These are phyloP conservation scores for Neoaliturus tenellus DNA, from an alignment of 2,888 invertebrate genomes.

Conservation along the genomic window DNA sequence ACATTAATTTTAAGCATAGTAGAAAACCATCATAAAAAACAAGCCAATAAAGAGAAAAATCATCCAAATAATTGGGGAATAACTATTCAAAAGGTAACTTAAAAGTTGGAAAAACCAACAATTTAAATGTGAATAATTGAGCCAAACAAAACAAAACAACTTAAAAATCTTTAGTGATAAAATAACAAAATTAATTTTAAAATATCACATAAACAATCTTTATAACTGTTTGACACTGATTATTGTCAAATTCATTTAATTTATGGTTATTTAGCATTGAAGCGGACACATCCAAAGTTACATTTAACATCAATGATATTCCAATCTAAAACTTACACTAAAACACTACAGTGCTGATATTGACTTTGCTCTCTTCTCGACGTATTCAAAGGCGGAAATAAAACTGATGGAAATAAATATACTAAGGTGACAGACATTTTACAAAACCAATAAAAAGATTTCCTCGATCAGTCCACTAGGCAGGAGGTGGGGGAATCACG, in stretches of 20 bases:
- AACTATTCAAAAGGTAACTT: neutral
- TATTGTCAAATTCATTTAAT: constrained; percentile 1
- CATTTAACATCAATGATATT: constrained; percentile 10
- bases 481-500: constrained; percentile 78
- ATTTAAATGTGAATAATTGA: neutral
- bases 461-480: constrained; percentile 29
- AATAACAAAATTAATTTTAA: neutral
- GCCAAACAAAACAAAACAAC: neutral
- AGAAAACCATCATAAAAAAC: neutral
- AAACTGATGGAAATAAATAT: neutral
- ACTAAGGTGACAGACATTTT: neutral
- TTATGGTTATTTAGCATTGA: neutral
- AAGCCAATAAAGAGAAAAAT: neutral
- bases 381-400: neutral
- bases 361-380: constrained; percentile 6
- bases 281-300: constrained; percentile 9
- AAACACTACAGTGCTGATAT: constrained; percentile 26
- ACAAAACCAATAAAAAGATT: constrained; percentile 15
- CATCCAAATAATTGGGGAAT: neutral
- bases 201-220: neutral
- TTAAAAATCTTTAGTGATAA: neutral
- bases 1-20: neutral
- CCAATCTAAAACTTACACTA: constrained; percentile 26
- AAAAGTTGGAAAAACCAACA: neutral
- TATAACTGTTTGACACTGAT: neutral